Percentiles rank a stretch among this genome's conserved stretches.
Conservation (phyloP, 2,888 invertebrate genomes). For the Eremobia ochroleuca region DNA sequence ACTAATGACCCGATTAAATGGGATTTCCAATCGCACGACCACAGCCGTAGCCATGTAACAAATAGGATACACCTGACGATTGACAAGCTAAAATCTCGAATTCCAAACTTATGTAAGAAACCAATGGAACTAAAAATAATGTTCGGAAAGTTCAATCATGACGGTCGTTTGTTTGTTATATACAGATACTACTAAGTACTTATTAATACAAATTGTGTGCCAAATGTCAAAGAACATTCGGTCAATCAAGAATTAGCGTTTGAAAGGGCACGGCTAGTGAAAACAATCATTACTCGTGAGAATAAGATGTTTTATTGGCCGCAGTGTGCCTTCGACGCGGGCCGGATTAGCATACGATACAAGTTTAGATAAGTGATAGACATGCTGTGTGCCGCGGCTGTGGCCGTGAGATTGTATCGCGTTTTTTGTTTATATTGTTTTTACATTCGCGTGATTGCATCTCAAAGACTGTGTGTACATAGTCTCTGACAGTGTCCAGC, state of each 20-base stretch:
- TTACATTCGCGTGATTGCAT: conserved; percentile 6
- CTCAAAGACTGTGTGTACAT: neutral
- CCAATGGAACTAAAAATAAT: conserved; percentile 25
- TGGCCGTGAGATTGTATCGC: conserved; percentile 22
- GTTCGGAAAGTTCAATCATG: conserved; percentile 49
- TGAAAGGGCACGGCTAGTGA: conserved; percentile 47
- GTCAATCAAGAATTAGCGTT: conserved; percentile 48
- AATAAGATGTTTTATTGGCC: conserved; percentile 51
- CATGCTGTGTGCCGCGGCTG: conserved; percentile 33
- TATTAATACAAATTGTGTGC: conserved; percentile 48
- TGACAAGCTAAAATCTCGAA: conserved; percentile 55
- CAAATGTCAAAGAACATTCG: conserved; percentile 55
- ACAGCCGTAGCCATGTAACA: conserved; percentile 38
- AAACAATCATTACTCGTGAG: conserved; percentile 58
- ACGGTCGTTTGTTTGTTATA: conserved; percentile 43
- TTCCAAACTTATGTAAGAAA: conserved; percentile 52
- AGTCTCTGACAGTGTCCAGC: neutral
- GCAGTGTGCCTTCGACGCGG: conserved; percentile 45
- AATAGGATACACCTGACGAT: conserved; percentile 56
- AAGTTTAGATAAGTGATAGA: conserved; percentile 53
- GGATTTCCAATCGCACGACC: conserved; percentile 40
- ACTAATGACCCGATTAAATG: conserved; percentile 51
- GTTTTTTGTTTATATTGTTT: conserved; percentile 5
- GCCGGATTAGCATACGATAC: conserved; percentile 60
- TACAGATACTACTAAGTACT: conserved; percentile 27